A percentile compares a stretch with the other conserved stretches of the same genome.
Conservation (phyloP, 2,113 vertebrate genomes). For the Spermophilus dauricus region DNA sequence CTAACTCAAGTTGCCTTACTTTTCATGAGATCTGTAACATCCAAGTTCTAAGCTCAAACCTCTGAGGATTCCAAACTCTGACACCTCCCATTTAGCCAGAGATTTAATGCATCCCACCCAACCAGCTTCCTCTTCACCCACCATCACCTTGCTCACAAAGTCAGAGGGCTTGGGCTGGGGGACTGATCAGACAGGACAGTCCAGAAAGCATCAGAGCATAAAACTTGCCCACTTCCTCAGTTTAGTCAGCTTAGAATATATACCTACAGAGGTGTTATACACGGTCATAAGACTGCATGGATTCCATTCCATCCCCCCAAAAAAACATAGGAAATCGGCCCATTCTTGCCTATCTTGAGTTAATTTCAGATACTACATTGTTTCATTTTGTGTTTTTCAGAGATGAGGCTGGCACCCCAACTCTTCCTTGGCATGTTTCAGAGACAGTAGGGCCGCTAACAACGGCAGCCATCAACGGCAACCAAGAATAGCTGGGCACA, state of each 20-base stretch:
- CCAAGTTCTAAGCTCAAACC: background rate
- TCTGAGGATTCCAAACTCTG: conserved; percentile 10
- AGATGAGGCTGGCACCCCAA: background rate
- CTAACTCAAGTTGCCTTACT: background rate
- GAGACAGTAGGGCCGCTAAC: background rate
- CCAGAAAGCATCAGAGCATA: background rate
- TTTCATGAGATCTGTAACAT: background rate
- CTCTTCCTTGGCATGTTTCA: background rate
- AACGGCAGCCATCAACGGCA: background rate
- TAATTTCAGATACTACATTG: background rate
- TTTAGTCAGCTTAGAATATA: background rate
- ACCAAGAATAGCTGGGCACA: background rate
- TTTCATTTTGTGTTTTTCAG: background rate
- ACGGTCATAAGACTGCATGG: background rate
- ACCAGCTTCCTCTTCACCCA: background rate
- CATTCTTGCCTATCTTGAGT: background rate
- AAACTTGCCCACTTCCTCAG: background rate
- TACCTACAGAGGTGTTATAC: background rate
- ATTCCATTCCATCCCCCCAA: rapidly evolving
- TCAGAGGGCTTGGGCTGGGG: background rate
- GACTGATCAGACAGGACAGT: background rate
- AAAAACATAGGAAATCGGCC: background rate
- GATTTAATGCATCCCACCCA: background rate
- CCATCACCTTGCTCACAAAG: background rate
- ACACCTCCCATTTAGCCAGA: background rate